Evolutionary conservation across 53 echinoderm and acorn worm genomes (phyloP).

Genomic region (Hippasteria phrygiana): DNA sequence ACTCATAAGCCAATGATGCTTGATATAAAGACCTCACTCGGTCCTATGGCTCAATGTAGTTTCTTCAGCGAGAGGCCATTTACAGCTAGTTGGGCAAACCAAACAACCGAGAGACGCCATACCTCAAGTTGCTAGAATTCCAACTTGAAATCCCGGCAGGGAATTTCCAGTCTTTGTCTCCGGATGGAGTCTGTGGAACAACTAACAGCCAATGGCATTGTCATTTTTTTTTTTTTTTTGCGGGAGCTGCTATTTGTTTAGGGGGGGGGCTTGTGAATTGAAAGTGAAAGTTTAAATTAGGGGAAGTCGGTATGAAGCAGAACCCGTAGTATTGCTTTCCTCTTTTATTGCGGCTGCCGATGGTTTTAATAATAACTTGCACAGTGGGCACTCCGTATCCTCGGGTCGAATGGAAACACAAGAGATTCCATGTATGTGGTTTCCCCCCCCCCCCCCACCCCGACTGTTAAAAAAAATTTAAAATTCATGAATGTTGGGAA

Average conservation of each 20-base stretch:
- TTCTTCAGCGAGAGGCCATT: too few relatives aligned
- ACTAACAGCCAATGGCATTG: not conserved
- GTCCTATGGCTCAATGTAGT: too few relatives aligned
- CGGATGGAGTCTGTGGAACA: not conserved
- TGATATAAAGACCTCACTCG: too few relatives aligned
- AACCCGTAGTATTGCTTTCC: slow-evolving; percentile 7
- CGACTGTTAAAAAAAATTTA: not conserved
- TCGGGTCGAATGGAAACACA: slow-evolving; percentile 6
- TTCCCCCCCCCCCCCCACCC: not conserved
- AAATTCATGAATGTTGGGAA: not conserved
- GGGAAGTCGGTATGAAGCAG: slow-evolving; percentile 15
- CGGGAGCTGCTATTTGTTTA: not conserved
- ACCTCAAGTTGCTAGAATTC: not conserved
- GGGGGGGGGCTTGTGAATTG: slow-evolving; percentile 27
- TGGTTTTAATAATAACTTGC: not conserved
- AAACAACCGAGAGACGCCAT: not conserved
- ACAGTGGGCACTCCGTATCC: not conserved
- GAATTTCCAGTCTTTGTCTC: not conserved
- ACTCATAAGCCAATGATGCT: too few relatives aligned
- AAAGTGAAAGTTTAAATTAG: slow-evolving; percentile 58
- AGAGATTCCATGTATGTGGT: slow-evolving; percentile 18
- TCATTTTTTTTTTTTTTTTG: not conserved
- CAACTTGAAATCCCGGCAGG: not conserved
- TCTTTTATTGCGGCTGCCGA: not conserved
- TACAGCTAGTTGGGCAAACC: not conserved